A percentile compares a stretch with the other conserved stretches of the same genome.
Conservation (phyloP, 2,797 vertebrate species). For the Pygocentrus nattereri region DNA sequence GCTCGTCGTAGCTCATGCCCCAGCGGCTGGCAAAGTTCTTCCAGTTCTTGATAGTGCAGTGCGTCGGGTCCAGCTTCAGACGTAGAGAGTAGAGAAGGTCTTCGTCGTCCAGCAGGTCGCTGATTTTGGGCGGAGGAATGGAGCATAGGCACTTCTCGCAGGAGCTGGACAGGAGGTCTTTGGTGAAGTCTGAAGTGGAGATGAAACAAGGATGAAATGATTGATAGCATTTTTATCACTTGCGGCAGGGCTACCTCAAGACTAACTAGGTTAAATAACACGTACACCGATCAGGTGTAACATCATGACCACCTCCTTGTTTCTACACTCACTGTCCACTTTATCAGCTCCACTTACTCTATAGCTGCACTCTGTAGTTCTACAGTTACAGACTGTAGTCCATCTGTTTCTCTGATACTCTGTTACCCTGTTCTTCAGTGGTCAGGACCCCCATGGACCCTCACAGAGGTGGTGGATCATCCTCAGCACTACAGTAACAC, state of each 20-base stretch:
- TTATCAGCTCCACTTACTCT: too few species aligned
- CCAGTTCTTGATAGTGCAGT: conserved; percentile 99
- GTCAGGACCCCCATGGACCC: too few species aligned
- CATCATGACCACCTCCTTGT: too few species aligned
- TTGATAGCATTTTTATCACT: not conserved
- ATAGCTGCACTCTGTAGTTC: too few species aligned
- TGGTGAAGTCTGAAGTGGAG: conserved; percentile 69
- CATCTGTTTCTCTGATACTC: too few species aligned
- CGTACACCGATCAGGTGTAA: too few species aligned
- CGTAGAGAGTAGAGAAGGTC: conserved; percentile 92
- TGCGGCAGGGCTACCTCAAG: too few species aligned
- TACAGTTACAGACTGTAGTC: too few species aligned
- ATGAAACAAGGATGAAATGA: not conserved
- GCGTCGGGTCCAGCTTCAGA: conserved; percentile 93
- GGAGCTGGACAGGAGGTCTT: conserved; percentile 70
- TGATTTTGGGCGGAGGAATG: conserved; percentile 88
- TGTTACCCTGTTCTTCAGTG: too few species aligned
- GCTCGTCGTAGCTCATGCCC: conserved; percentile 98
- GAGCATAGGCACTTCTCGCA: conserved; percentile 76
- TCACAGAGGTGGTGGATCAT: too few species aligned
- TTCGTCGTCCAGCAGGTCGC: conserved; percentile 95
- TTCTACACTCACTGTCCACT: too few species aligned
- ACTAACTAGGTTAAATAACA: not conserved
- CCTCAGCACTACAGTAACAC: too few species aligned
- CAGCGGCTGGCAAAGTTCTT: conserved; percentile 99